Percentiles rank a stretch among this genome's conserved stretches.
These are phyloP conservation scores for Oryctolagus cuniculus DNA, from an alignment of 2,113 vertebrate genomes.

Conservation along the genomic window mOryCun1.1 NC_091441.1:123938001-123938500, in stretches of 20 bases:
- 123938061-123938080: not conserved
- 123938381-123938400: not conserved
- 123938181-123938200: no score
- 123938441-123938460: not conserved
- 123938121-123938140: not conserved
- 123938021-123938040: not conserved
- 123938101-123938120: not conserved
- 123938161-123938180: not conserved
- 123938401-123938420: not conserved
- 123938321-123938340: not conserved
- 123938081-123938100: not conserved
- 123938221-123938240: not conserved
- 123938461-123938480: not conserved
- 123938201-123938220: no score
- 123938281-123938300: rapidly evolving
- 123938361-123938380: not conserved
- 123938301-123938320: no score
- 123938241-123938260: not conserved
- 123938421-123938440: not conserved
- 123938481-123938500: not conserved
- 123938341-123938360: not conserved
- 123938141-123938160: not conserved
- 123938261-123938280: no score
- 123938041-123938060: not conserved
- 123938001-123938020: not conserved